These are phyloP conservation scores for Apocrypta bakeri DNA, from an alignment of 1,140 invertebrate genomes.

Conservation along the genomic window DNA sequence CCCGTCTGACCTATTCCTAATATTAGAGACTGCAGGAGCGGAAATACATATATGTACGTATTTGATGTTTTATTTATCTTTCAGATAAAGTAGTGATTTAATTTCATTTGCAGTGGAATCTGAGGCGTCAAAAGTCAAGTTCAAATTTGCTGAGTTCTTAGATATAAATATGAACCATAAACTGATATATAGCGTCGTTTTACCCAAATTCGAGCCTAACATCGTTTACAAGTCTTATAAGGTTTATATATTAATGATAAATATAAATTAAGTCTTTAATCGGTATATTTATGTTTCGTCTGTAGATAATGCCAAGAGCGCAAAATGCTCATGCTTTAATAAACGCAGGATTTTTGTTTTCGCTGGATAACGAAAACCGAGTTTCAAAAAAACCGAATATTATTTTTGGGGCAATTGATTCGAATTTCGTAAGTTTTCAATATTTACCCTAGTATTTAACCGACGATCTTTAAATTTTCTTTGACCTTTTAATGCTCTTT, in stretches of 20 bases:
- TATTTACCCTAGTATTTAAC: no score
- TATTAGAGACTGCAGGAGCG: conserved; percentile 81
- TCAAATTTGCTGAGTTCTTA: conserved; percentile 76
- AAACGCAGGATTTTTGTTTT: conserved; percentile 85
- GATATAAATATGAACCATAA: conserved; percentile 78
- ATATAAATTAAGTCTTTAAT: neutral
- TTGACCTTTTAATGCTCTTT: no score
- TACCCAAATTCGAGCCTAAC: conserved; percentile 73
- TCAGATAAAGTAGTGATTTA: neutral
- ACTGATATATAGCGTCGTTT: conserved; percentile 77
- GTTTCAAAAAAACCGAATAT: conserved; percentile 75
- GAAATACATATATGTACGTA: conserved; percentile 77
- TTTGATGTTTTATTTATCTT: no score
- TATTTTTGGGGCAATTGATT: conserved; percentile 79
- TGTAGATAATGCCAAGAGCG: conserved; percentile 83
- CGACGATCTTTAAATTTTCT: neutral
- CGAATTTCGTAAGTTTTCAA: conserved; percentile 79
- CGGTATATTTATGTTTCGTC: neutral
- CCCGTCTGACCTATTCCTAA: conserved; percentile 84
- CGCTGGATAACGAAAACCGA: conserved; percentile 72
- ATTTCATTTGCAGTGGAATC: conserved; percentile 60
- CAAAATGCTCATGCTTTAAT: conserved; percentile 90
- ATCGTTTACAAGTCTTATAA: conserved; percentile 77
- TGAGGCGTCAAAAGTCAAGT: conserved; percentile 57
- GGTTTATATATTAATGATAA: conserved; percentile 64